Conservation (phyloP, 2,888 invertebrate genomes). For the Fragum whitleyi region DNA sequence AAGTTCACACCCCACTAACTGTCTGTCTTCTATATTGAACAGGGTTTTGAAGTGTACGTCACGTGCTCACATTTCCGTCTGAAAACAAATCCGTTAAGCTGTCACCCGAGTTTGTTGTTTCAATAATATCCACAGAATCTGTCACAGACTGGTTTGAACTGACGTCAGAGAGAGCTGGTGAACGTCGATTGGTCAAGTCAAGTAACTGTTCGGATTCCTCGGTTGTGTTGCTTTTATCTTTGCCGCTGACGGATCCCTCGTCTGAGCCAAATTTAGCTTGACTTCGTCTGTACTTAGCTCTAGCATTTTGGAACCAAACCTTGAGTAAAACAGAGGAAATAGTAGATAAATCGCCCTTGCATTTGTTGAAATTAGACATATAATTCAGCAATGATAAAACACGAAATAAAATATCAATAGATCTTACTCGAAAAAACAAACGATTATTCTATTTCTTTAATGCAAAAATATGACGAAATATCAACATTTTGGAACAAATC, state of each 20-base stretch:
- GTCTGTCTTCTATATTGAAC: too few species aligned
- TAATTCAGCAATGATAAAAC: too few species aligned
- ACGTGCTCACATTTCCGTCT: constrained; percentile 31
- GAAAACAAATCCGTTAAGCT: constrained; percentile 35
- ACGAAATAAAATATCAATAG: too few species aligned
- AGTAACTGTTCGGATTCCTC: constrained; percentile 65
- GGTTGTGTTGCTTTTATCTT: constrained; percentile 50
- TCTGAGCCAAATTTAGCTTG: constrained; percentile 86
- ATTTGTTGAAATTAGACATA: too few species aligned
- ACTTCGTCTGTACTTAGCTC: constrained; percentile 99
- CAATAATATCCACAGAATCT: constrained; percentile 72
- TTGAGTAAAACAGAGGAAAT: constrained; percentile 84
- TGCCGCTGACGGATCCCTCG: constrained; percentile 49
- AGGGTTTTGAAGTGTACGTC: too few species aligned
- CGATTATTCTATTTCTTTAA: too few species aligned
- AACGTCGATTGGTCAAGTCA: constrained; percentile 77
- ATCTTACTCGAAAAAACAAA: too few species aligned
- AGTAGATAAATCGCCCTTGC: too few species aligned
- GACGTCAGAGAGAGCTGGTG: constrained; percentile 81
- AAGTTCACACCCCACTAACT: too few species aligned
- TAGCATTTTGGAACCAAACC: constrained; percentile 99
- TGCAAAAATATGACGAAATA: too few species aligned
- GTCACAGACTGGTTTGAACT: constrained; percentile 76
- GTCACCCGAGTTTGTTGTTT: constrained; percentile 15
- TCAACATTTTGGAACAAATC: too few species aligned